These are phyloP conservation scores for Nomada hirtipes DNA, from an alignment of 2,888 invertebrate species.

Conservation along the genomic window DNA sequence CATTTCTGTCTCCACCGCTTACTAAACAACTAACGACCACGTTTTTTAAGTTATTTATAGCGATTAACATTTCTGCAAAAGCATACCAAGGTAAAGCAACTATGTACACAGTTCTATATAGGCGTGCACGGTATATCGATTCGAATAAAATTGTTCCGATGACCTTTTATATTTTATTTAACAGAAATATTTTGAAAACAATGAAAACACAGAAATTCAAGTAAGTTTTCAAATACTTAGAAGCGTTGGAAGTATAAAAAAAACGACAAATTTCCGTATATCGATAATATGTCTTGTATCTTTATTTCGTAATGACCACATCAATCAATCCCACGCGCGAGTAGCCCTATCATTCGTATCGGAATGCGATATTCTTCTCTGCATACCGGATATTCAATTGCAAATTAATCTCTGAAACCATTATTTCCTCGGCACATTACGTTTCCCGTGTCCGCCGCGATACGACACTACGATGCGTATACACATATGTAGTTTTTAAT, in stretches of 20 bases:
- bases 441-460: not conserved
- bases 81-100: no score
- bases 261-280: no score
- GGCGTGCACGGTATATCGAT: no score
- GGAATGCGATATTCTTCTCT: not conserved
- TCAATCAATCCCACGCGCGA: slow-evolving; percentile 15
- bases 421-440: slow-evolving; percentile 3
- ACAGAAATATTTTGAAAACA: no score
- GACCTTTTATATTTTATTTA: no score
- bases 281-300: no score
- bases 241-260: no score
- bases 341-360: not conserved
- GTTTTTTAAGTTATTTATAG: not conserved
- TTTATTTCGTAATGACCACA: no score
- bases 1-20: not conserved
- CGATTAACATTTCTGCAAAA: not conserved
- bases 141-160: no score
- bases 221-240: no score
- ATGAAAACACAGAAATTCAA: no score
- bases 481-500: not conserved
- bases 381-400: slow-evolving; percentile 7
- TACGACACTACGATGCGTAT: not conserved
- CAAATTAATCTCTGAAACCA: slow-evolving; percentile 24
- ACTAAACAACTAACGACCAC: not conserved
- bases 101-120: no score